Base-by-base conservation (phyloP, 2,888 invertebrate genomes). In the Pterostichus niger region DNA sequence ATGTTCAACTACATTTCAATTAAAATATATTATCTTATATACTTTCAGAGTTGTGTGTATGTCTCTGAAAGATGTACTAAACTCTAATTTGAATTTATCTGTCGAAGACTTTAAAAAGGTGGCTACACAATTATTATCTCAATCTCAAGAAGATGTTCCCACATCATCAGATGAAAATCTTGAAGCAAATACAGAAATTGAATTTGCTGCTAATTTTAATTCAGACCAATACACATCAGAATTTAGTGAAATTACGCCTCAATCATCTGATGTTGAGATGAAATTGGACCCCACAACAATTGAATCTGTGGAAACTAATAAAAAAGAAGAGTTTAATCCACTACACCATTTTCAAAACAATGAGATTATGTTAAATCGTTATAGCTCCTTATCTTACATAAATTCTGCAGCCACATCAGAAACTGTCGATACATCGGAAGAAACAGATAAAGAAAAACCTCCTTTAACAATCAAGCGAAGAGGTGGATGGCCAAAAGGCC, bases 401-500 rank as follows among this genome's bases (percentile, higher is more conserved):
- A 75, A 33, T 64, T 77, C 77, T 6, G 24, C 17, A 15, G 17
- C 71, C 33, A 77, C 77, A 0, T 83, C 77, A 10, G 83, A 83
- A 54, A 49, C 64, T n/a, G 83, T 54, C 2, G 83, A 83, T 40
- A 77, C 76, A 1, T 83, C 83, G 0, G 83, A 83, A 64, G 77
- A 83, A 64, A 77, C 56, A 4, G 83, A 83, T 31, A 77, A 54
- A 77, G 64, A 76, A 17, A 68, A 33, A 24, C 33, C n/a, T 44
- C 44, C 31, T 54, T 31, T 15, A 17, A 33, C 31, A 9, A 61
- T 24, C 17, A 92, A 92, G 87, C 89, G 90, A 76, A 89, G 92
- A 86, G 92, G 93, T 84, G 93, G 93, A 0, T 93, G 93, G 93
- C 93, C 93, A 0, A 93, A 93, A 87, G 93, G 93, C 0, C 89